phyloP scores from a whole-genome alignment of 2,888 invertebrate species.

The Catocala sponsa region DNA sequence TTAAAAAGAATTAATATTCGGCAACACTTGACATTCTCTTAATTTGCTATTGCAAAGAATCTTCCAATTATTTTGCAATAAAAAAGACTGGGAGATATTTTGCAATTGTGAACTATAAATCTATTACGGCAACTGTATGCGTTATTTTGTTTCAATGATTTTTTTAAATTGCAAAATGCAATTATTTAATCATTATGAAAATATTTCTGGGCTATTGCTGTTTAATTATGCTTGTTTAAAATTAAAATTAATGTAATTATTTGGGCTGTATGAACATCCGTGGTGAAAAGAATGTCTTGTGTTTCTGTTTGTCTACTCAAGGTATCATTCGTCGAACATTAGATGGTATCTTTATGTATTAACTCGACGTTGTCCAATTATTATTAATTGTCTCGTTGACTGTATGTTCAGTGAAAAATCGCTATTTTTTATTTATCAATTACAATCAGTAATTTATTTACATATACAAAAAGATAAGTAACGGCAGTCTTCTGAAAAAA shows the following conservation, averaged over 20 bases:
- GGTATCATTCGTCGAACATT: slow-evolving; percentile 61
- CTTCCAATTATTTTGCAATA: slow-evolving; percentile 38
- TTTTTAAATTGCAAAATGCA: slow-evolving; percentile 55
- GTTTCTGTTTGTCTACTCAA: slow-evolving; percentile 65
- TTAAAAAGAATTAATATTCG: slow-evolving; percentile 85
- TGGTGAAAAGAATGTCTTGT: slow-evolving; percentile 81
- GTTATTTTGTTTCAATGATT: slow-evolving; percentile 61
- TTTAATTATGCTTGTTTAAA: slow-evolving; percentile 60
- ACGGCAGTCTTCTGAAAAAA: slow-evolving; percentile 86
- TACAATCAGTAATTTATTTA: slow-evolving; percentile 68
- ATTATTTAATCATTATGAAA: slow-evolving; percentile 69
- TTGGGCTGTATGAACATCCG: slow-evolving; percentile 80
- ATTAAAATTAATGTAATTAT: slow-evolving; percentile 71
- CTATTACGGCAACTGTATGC: slow-evolving; percentile 82
- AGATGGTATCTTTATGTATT: slow-evolving; percentile 37
- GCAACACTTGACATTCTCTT: slow-evolving; percentile 87
- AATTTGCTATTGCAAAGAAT: slow-evolving; percentile 63
- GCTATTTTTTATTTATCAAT: slow-evolving; percentile 76
- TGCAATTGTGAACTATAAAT: slow-evolving; percentile 74
- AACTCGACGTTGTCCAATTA: slow-evolving; percentile 53
- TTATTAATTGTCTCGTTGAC: slow-evolving; percentile 58
- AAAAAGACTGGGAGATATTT: slow-evolving; percentile 50
- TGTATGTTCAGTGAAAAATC: slow-evolving; percentile 78
- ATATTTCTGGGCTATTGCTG: slow-evolving; percentile 84
- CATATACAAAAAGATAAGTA: slow-evolving; percentile 73